A percentile compares a stretch with the other conserved stretches of the same genome.
Evolutionary conservation across 2,113 vertebrate genomes (phyloP).

Genomic region (Microcebus ravelobensis): DNA sequence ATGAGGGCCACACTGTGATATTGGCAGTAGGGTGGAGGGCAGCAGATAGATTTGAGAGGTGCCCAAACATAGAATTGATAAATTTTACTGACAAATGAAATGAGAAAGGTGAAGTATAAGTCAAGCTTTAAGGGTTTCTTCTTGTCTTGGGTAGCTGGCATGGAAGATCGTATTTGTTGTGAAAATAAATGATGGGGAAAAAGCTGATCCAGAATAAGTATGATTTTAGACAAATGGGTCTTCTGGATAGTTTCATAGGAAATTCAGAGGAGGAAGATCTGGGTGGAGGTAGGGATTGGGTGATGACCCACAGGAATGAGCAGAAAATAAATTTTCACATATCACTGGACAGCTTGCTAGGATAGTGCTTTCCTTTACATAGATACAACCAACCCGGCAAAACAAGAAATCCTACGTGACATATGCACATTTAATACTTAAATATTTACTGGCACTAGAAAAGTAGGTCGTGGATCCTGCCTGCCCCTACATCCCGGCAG

Average conservation of each 20-base stretch:
- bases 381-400: not conserved
- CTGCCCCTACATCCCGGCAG: not conserved
- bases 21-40: not conserved
- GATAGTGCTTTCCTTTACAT: not conserved
- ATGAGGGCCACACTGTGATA: not conserved
- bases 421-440: not conserved
- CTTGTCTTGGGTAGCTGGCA: not conserved
- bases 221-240: not conserved
- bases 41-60: not conserved
- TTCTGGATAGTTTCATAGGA: not conserved
- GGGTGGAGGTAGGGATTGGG: not conserved
- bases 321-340: not conserved
- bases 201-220: not conserved
- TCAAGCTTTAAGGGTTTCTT: not conserved
- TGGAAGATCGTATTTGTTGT: not conserved
- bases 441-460: not conserved
- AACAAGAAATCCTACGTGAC: not conserved
- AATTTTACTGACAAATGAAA: not conserved
- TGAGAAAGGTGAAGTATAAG: not conserved
- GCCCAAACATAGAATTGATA: not conserved
- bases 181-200: conserved; percentile 8
- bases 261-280: not conserved
- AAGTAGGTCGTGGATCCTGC: not conserved
- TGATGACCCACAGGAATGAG: not conserved
- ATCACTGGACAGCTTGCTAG: not conserved